Percentiles rank a stretch among this genome's conserved stretches.
Conservation (phyloP, 2,888 invertebrate species). For the Phaedon cochleariae region DNA sequence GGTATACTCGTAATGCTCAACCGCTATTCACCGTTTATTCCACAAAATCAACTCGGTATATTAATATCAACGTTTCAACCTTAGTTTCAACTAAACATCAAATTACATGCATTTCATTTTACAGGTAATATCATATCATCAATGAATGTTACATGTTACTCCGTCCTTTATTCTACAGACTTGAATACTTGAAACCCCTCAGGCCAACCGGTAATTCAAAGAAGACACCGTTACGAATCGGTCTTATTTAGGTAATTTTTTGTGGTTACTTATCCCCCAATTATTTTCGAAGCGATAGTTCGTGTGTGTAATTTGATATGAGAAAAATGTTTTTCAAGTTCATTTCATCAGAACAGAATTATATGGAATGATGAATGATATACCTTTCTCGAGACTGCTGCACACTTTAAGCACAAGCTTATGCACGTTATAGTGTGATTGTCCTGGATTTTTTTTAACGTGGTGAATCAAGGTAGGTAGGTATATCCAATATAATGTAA, state of each 20-base stretch:
- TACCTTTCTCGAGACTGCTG: no score
- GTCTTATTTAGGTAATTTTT: conserved; percentile 27
- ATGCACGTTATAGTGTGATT: no score
- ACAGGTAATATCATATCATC: background rate
- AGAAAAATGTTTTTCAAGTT: conserved; percentile 10
- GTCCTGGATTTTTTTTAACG: no score
- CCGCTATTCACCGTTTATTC: no score
- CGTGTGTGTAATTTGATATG: conserved; percentile 34
- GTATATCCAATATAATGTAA: no score
- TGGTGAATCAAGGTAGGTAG: no score
- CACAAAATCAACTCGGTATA: no score
- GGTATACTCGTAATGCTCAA: no score
- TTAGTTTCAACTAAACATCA: background rate
- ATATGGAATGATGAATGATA: background rate
- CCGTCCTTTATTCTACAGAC: background rate
- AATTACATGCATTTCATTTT: background rate
- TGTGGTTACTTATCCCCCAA: conserved; percentile 36
- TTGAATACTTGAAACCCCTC: background rate
- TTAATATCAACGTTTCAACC: no score
- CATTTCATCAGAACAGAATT: background rate
- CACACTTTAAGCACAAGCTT: no score
- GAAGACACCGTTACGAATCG: conserved; percentile 24
- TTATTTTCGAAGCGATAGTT: conserved; percentile 32
- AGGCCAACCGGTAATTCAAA: background rate
- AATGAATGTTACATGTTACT: background rate